A percentile compares a stretch with the other conserved stretches of the same genome.
Conservation (phyloP, 1,140 invertebrate species). For the Amyelois transitella region DNA sequence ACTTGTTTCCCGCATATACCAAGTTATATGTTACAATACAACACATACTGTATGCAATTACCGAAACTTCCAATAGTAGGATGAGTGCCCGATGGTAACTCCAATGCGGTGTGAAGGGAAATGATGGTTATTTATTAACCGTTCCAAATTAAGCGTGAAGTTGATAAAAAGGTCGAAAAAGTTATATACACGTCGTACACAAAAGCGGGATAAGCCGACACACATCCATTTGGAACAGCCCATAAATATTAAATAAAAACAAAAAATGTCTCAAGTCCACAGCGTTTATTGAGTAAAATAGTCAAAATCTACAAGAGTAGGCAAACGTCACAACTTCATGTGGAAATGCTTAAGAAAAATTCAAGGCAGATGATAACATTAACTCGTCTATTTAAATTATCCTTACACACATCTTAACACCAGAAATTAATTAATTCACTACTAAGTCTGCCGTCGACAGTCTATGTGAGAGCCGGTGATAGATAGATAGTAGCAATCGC, state of each 20-base stretch:
- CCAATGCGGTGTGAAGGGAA: not conserved
- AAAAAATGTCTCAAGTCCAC: slow-evolving; percentile 54
- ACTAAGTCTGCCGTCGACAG: slow-evolving; percentile 25
- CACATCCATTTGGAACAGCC: not conserved
- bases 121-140: not conserved
- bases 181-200: too few species aligned
- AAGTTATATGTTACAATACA: not conserved
- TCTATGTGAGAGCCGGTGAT: slow-evolving; percentile 23
- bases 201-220: too few species aligned
- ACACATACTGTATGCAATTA: not conserved
- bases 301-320: slow-evolving; percentile 73
- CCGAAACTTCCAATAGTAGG: not conserved
- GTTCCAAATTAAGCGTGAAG: not conserved
- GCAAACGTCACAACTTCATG: slow-evolving; percentile 69
- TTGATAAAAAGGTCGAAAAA: not conserved
- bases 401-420: slow-evolving; percentile 49
- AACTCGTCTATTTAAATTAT: slow-evolving; percentile 33
- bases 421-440: slow-evolving; percentile 26
- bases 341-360: slow-evolving; percentile 64
- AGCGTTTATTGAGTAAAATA: slow-evolving; percentile 72
- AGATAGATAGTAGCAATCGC: slow-evolving; percentile 7
- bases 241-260: slow-evolving; percentile 44
- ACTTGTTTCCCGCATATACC: too few species aligned
- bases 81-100: not conserved
- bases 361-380: slow-evolving; percentile 61